Conservation (phyloP, 1,140 invertebrate genomes). For the Heliconius melpomene region DNA sequence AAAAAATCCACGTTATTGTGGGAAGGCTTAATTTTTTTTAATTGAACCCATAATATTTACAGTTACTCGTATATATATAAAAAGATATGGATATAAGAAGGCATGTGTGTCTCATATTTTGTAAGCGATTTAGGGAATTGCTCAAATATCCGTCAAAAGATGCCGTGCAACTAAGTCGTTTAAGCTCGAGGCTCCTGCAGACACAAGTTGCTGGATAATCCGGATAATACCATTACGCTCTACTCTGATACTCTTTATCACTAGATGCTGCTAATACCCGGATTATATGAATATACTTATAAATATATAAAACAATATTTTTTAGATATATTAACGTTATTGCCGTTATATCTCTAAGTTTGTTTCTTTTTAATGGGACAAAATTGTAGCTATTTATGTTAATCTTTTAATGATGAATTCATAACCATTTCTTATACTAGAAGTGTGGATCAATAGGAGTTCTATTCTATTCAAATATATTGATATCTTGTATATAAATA, state of each 20-base stretch:
- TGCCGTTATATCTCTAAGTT: too few relatives aligned
- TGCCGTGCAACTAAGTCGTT: constrained; percentile 26
- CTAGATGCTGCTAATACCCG: constrained; percentile 27
- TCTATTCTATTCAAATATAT: too few relatives aligned
- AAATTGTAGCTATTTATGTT: too few relatives aligned
- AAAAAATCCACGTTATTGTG: not conserved
- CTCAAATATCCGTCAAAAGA: constrained; percentile 25
- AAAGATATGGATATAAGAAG: too few relatives aligned
- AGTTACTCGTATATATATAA: too few relatives aligned
- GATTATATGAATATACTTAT: constrained; percentile 5
- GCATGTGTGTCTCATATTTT: not conserved
- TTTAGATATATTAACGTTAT: too few relatives aligned
- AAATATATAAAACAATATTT: not conserved
- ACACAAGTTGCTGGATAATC: constrained; percentile 54
- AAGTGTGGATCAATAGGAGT: too few relatives aligned
- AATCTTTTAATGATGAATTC: too few relatives aligned
- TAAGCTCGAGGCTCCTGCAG: constrained; percentile 33
- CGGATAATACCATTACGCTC: constrained; percentile 55
- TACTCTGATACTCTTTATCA: constrained; percentile 51
- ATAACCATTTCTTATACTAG: too few relatives aligned
- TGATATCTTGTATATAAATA: too few relatives aligned
- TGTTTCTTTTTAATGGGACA: too few relatives aligned
- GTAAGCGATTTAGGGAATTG: constrained; percentile 1
- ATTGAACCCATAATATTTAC: too few relatives aligned
- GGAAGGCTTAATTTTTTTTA: not conserved